A percentile compares a stretch with the other conserved stretches of the same genome.
These are phyloP conservation scores for Epistrophe eligans DNA, from an alignment of 2,888 invertebrate genomes.

Conservation along the genomic window DNA sequence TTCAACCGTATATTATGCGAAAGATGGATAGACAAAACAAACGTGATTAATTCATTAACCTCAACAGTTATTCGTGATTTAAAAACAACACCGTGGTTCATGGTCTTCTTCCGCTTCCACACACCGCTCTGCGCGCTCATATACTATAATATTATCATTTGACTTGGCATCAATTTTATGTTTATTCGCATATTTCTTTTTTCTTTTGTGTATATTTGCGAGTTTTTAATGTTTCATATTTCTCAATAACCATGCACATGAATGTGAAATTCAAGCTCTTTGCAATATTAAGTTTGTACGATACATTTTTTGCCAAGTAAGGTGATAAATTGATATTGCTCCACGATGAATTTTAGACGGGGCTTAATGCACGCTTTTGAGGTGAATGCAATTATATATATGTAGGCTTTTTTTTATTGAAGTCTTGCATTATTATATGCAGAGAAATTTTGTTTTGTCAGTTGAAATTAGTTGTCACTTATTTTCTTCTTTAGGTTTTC, in stretches of 20 bases:
- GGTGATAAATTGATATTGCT: constrained; percentile 15
- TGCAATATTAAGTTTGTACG: neutral
- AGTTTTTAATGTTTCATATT: constrained; percentile 1
- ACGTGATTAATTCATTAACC: constrained; percentile 73
- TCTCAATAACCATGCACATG: neutral
- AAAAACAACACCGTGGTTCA: constrained; percentile 33
- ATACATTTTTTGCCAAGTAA: constrained; percentile 1
- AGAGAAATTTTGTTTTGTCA: neutral
- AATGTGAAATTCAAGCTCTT: constrained; percentile 8
- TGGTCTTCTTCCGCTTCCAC: constrained; percentile 20
- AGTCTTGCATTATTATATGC: neutral
- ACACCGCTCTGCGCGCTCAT: neutral
- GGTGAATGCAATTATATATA: constrained; percentile 11
- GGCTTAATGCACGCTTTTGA: constrained; percentile 4
- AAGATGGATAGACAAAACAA: constrained; percentile 9
- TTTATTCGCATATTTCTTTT: neutral
- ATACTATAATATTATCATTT: neutral
- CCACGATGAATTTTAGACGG: neutral
- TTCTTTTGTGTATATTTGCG: neutral
- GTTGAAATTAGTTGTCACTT: neutral
- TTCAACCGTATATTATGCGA: neutral
- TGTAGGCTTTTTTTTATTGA: neutral
- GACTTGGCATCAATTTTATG: constrained; percentile 7
- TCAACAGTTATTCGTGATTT: constrained; percentile 56
- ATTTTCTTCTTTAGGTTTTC: neutral